phyloP scores from a whole-genome alignment of 1,140 invertebrate genomes.

The Brachionus rubens region DNA sequence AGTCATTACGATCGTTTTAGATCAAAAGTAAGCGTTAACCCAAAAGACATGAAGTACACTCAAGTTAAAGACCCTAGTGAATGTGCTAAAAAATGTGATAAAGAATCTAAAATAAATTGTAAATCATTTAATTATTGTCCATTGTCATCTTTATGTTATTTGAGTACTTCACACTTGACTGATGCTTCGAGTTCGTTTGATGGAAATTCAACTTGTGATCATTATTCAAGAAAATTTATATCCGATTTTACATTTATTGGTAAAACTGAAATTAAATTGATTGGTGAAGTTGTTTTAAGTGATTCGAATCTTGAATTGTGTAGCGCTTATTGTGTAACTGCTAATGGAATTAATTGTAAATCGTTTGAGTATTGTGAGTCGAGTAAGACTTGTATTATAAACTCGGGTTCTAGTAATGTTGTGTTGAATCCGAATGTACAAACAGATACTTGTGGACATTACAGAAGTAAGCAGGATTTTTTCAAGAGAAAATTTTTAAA shows the following conservation, averaged over 20 bases:
- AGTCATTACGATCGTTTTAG: slow-evolving; percentile 24
- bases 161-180: slow-evolving; percentile 8
- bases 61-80: neutral
- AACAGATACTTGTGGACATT: slow-evolving; percentile 32
- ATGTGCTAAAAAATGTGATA: slow-evolving; percentile 38
- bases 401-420: neutral
- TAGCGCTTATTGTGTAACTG: slow-evolving; percentile 25
- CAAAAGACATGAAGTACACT: slow-evolving; percentile 10
- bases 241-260: slow-evolving; percentile 40
- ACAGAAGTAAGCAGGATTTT: slow-evolving; percentile 35
- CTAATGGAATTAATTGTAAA: neutral
- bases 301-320: neutral
- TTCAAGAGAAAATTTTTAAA: neutral
- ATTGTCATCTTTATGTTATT: neutral
- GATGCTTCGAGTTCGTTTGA: neutral
- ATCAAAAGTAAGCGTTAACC: neutral
- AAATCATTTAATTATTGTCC: slow-evolving; percentile 41
- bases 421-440: neutral
- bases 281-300: slow-evolving; percentile 5
- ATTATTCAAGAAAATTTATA: slow-evolving; percentile 20
- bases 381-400: slow-evolving; percentile 24
- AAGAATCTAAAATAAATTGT: slow-evolving; percentile 13
- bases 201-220: slow-evolving; percentile 13
- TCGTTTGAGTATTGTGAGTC: slow-evolving; percentile 38
- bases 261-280: neutral